These are phyloP conservation scores for Dendrophyllia cribrosa DNA, from an alignment of 64 coral and sea anemone genomes.

Conservation along the genomic window DNA sequence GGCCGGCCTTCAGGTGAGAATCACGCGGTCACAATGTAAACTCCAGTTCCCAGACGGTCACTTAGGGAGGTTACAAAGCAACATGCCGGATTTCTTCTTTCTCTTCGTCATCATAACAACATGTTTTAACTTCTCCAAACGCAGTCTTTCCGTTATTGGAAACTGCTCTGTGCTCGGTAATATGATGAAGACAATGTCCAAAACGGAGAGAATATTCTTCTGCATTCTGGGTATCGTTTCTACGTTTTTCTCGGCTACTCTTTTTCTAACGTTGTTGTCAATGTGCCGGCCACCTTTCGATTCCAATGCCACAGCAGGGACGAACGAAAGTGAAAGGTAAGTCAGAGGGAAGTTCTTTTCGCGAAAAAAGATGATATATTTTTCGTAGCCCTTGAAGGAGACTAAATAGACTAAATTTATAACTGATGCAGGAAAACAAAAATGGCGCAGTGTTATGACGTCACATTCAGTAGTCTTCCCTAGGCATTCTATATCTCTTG, in stretches of 20 bases:
- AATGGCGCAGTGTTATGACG: too few species aligned
- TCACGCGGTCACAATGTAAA: too few species aligned
- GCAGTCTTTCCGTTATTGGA: neutral
- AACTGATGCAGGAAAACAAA: too few species aligned
- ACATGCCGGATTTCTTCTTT: neutral
- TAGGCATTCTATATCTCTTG: too few species aligned
- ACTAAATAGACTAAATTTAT: too few species aligned
- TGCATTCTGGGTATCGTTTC: slow-evolving; percentile 70
- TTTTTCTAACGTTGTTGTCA: slow-evolving; percentile 66
- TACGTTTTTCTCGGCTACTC: slow-evolving; percentile 72
- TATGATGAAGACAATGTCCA: neutral
- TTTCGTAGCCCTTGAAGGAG: too few species aligned
- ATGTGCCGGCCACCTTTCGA: slow-evolving; percentile 58
- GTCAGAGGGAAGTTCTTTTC: neutral
- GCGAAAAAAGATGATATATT: too few species aligned
- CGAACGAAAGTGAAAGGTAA: slow-evolving; percentile 30
- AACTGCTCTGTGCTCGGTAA: neutral
- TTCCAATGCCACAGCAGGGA: neutral
- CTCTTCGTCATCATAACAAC: neutral
- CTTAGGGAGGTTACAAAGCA: slow-evolving; percentile 4
- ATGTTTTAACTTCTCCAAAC: neutral
- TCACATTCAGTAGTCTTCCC: too few species aligned
- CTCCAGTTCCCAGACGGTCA: too few species aligned
- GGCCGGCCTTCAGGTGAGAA: too few species aligned
- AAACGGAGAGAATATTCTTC: slow-evolving; percentile 55